These are phyloP conservation scores for Thecophora atra DNA, from an alignment of 2,888 invertebrate species.

Conservation along the genomic window DNA sequence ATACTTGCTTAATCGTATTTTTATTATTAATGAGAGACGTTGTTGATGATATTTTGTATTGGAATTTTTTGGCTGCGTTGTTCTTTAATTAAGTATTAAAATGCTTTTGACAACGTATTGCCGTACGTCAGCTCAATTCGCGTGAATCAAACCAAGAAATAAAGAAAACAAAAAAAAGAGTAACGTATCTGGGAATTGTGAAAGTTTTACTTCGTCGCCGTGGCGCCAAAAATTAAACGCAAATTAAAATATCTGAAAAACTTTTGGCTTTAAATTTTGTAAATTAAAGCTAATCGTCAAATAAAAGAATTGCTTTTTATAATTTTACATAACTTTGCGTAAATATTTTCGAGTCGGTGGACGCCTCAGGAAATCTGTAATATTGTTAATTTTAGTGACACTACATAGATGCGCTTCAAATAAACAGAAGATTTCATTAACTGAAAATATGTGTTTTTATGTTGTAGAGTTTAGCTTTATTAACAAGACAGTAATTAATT, in stretches of 20 bases:
- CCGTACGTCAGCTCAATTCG: no score
- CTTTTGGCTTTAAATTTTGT: not conserved
- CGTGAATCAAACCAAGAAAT: not conserved
- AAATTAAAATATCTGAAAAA: not conserved
- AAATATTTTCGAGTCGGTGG: no score
- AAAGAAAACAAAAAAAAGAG: not conserved
- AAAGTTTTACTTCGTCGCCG: conserved; percentile 13
- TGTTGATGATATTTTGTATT: no score
- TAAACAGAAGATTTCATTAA: no score
- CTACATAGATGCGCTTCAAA: no score
- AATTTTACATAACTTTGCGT: not conserved
- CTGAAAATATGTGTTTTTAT: no score
- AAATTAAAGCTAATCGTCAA: not conserved
- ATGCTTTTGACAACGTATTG: not conserved
- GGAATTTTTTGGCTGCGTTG: no score
- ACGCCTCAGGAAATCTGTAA: no score
- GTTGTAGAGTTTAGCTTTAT: no score
- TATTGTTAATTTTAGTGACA: not conserved
- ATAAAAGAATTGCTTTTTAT: not conserved
- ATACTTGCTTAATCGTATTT: no score
- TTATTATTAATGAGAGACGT: no score
- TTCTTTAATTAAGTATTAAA: no score
- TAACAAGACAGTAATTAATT: not conserved
- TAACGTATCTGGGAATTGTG: conserved; percentile 19
- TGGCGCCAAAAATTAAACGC: not conserved